A percentile compares a stretch with the other conserved stretches of the same genome.
phyloP scores from a whole-genome alignment of 2,797 vertebrate genomes.

The Galago senegalensis region DNA sequence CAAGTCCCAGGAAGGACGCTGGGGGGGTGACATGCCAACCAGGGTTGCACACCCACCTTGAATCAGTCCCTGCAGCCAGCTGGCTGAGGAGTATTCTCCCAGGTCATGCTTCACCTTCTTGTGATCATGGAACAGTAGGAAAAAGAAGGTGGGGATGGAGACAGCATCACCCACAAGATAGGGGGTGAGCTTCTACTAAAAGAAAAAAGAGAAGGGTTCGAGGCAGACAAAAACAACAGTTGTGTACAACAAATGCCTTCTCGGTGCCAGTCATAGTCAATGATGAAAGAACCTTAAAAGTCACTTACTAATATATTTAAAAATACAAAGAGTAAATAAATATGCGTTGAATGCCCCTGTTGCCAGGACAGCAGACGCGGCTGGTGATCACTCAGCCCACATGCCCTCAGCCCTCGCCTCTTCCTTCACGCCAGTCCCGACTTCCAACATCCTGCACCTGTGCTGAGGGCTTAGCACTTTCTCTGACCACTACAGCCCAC shows the following conservation, averaged over 20 bases:
- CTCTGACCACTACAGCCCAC: background rate
- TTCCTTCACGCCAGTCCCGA: background rate
- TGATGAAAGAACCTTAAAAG: slow-evolving; percentile 40
- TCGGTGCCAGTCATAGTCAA: background rate
- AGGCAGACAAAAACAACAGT: background rate
- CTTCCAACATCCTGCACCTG: background rate
- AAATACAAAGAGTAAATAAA: slow-evolving; percentile 42
- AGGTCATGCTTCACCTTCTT: background rate
- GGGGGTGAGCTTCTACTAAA: background rate
- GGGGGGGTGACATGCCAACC: background rate
- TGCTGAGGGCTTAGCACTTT: background rate
- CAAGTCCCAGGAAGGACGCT: background rate
- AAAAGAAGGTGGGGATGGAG: background rate
- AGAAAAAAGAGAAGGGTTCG: background rate
- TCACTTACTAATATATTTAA: background rate
- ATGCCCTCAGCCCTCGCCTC: background rate
- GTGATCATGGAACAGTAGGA: background rate
- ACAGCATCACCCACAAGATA: background rate
- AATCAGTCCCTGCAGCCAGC: background rate
- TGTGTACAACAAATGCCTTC: background rate
- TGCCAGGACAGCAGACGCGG: background rate
- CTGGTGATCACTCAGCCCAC: background rate
- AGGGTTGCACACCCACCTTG: background rate
- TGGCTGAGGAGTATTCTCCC: background rate
- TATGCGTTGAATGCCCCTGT: background rate